phyloP scores from a whole-genome alignment of 2,888 invertebrate species.

The Drosophila colorata region DNA sequence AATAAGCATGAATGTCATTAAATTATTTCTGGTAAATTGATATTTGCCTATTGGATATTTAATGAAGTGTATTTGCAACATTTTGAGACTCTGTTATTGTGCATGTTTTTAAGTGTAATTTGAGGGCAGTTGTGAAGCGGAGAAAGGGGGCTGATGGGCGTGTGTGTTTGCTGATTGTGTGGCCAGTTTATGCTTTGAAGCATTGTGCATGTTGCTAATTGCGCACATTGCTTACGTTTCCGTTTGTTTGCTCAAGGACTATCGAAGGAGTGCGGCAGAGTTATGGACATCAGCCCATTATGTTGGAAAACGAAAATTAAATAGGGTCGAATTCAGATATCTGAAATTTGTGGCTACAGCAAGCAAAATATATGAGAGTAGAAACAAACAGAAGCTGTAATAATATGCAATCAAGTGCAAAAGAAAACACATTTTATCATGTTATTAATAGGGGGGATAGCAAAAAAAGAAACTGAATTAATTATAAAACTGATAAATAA shows the following conservation, averaged over 20 bases:
- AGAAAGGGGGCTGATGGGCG: neutral
- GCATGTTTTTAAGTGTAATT: slow-evolving; percentile 11
- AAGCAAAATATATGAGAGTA: neutral
- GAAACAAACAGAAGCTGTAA: neutral
- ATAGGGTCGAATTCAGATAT: slow-evolving; percentile 17
- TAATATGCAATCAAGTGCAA: neutral
- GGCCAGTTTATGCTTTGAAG: slow-evolving; percentile 16
- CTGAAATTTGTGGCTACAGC: slow-evolving; percentile 3
- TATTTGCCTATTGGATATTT: slow-evolving; percentile 53
- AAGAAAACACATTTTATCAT: neutral
- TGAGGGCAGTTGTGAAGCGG: neutral
- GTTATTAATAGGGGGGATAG: neutral
- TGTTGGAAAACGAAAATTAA: slow-evolving; percentile 31
- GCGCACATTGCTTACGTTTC: slow-evolving; percentile 16
- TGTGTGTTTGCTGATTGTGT: neutral
- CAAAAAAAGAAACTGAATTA: neutral
- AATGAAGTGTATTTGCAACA: slow-evolving; percentile 54
- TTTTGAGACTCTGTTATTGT: slow-evolving; percentile 30
- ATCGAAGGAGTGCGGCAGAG: neutral
- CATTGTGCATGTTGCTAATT: slow-evolving; percentile 44
- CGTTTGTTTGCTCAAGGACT: slow-evolving; percentile 7
- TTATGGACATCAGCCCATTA: neutral
- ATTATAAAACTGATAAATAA: neutral
- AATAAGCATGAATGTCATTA: slow-evolving; percentile 59
- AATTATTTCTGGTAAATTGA: slow-evolving; percentile 60